A percentile compares a stretch with the other conserved stretches of the same genome.
These are phyloP conservation scores for Pheosia tremula DNA, from an alignment of 2,888 invertebrate species.

Conservation along the genomic window DNA sequence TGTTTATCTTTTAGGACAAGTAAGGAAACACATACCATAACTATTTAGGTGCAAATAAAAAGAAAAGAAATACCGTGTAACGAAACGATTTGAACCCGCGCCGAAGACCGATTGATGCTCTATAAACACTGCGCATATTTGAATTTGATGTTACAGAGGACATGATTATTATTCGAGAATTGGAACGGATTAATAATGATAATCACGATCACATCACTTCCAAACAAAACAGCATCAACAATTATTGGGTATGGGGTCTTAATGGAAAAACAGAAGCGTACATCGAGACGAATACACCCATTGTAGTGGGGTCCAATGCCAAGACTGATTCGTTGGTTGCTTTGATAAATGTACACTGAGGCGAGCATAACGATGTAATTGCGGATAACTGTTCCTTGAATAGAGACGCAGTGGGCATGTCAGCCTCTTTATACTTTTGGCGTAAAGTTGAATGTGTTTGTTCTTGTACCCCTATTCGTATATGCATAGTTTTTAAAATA, in stretches of 20 bases:
- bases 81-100: slow-evolving; percentile 80
- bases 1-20: no score
- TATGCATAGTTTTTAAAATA: no score
- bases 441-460: slow-evolving; percentile 24
- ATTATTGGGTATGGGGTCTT: slow-evolving; percentile 37
- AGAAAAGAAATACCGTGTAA: slow-evolving; percentile 71
- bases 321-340: slow-evolving; percentile 73
- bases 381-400: slow-evolving; percentile 81
- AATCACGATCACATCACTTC: slow-evolving; percentile 55
- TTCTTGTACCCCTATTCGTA: no score
- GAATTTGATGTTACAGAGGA: slow-evolving; percentile 79
- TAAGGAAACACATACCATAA: no score
- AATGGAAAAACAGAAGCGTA: slow-evolving; percentile 43
- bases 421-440: slow-evolving; percentile 33
- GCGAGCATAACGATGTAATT: slow-evolving; percentile 82
- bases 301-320: slow-evolving; percentile 68
- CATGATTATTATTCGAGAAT: slow-evolving; percentile 62
- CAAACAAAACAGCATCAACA: slow-evolving; percentile 43
- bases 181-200: slow-evolving; percentile 18
- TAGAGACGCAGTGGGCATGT: slow-evolving; percentile 56
- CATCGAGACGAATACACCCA: slow-evolving; percentile 64
- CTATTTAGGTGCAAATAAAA: slow-evolving; percentile 33
- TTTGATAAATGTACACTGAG: slow-evolving; percentile 74
- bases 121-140: slow-evolving; percentile 77
- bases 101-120: slow-evolving; percentile 76